These are phyloP conservation scores for Antheraea assamensis DNA, from an alignment of 2,888 invertebrate species.

Conservation along the genomic window DNA sequence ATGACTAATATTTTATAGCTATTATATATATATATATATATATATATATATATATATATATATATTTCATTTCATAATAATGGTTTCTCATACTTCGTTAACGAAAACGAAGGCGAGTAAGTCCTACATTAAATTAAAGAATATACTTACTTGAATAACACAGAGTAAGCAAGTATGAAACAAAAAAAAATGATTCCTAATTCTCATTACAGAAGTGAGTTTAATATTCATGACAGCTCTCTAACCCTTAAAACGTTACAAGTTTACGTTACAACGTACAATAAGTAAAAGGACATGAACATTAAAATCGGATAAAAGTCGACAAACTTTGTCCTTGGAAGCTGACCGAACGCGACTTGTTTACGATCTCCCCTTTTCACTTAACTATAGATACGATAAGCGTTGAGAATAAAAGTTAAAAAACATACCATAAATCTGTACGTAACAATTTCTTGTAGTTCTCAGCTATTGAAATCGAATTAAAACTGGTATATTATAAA, in stretches of 20 bases:
- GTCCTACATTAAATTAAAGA: background rate
- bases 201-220: background rate
- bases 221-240: background rate
- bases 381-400: slow-evolving; percentile 24
- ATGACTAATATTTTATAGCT: too few relatives aligned
- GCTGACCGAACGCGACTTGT: slow-evolving; percentile 26
- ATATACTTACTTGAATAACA: background rate
- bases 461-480: background rate
- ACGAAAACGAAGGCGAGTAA: too few relatives aligned
- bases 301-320: slow-evolving; percentile 30
- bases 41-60: too few relatives aligned
- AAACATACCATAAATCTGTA: background rate
- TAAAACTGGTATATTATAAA: background rate
- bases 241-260: slow-evolving; percentile 10
- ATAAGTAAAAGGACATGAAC: background rate
- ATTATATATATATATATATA: too few relatives aligned
- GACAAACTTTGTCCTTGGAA: slow-evolving; percentile 26
- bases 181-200: background rate
- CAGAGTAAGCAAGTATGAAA: background rate
- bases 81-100: too few relatives aligned
- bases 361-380: slow-evolving; percentile 29
- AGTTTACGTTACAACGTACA: too few relatives aligned
- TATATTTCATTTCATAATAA: too few relatives aligned
- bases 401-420: slow-evolving; percentile 18
- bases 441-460: background rate